Evolutionary conservation across 2,113 vertebrate genomes (phyloP).

Genomic region (rat (Rattus norvegicus)): DNA sequence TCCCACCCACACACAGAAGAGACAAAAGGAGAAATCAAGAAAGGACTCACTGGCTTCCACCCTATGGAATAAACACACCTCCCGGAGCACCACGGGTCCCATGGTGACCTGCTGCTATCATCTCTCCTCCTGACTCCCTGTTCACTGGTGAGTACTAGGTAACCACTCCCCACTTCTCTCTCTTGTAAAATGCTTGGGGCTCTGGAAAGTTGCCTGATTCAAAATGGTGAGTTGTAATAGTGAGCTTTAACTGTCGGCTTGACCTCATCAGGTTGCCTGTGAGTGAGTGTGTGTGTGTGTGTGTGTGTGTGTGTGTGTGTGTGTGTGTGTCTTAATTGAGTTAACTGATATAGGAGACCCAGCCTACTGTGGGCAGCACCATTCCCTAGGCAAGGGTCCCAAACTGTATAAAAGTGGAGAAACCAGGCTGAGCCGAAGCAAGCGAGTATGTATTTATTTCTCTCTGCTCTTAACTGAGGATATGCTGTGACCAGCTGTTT

Average conservation of each 20-base stretch:
- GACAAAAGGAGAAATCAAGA: neutral
- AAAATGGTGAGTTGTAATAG: neutral
- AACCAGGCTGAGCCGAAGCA: neutral
- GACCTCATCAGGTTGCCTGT: neutral
- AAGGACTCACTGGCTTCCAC: neutral
- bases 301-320: neutral
- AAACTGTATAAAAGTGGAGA: too few relatives aligned
- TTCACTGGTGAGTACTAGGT: fast-evolving
- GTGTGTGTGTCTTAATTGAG: neutral
- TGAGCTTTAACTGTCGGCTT: neutral
- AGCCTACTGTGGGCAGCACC: neutral
- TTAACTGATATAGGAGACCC: neutral
- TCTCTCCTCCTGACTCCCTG: neutral
- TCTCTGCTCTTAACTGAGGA: neutral
- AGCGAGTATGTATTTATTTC: neutral
- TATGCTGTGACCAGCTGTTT: too few relatives aligned
- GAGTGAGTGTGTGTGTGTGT: neutral
- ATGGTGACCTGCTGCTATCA: neutral
- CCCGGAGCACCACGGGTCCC: neutral
- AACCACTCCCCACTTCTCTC: too few relatives aligned
- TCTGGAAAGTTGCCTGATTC: neutral
- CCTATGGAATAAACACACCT: neutral
- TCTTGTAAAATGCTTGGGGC: too few relatives aligned
- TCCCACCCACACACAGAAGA: neutral
- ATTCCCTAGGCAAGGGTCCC: neutral